Evolutionary conservation across 2,797 vertebrate genomes (phyloP), one percentile per base, ranked within the genome.

Genomic region (Falco naumanni): DNA sequence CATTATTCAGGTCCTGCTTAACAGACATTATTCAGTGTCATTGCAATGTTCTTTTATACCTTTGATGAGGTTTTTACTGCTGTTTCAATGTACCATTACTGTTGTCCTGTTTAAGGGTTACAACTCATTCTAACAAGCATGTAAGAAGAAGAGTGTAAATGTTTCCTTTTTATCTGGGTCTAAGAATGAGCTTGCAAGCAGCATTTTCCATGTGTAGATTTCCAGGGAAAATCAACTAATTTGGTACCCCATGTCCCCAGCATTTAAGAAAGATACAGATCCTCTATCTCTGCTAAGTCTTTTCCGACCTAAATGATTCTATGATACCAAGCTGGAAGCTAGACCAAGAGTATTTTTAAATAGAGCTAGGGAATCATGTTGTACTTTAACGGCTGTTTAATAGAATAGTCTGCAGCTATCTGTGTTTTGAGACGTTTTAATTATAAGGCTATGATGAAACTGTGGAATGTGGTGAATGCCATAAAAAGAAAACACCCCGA

Each of bases 381-480:
- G 69, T 77, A 84, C n/a, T 94, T 97, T 81, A 91, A 85, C 82
- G 89, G 47, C 71, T 91, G 61, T 89, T 92, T 93, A 90, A 51
- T 72, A 96, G 84, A 96, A 95, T 79, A 93, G 75, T 96, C 87
- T 96, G 74, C 64, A 94, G 60, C 80, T 85, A 92, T 90, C 37
- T 29, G 6, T 94, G 48, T 88, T 96, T 95, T 95, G 88, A 93
- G 71, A 87, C 39, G 43, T 94, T 93, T 96, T 95, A 90, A 77
- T 96, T 96, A 85, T 87, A 89, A 90, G 68, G 61, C 70, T 90
- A 91, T 80, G 80, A 89, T 95, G 95, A 95, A 93, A 84, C 75
- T 48, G 54, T 50, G 80, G 54, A 91, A 77, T 77, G 61, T 41
- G 47, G 43, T 94, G 83, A 94, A 84, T 74, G 34, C 7, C 31